phyloP scores from a whole-genome alignment of 2,113 vertebrate genomes.

The Crotophaga sulcirostris region DNA sequence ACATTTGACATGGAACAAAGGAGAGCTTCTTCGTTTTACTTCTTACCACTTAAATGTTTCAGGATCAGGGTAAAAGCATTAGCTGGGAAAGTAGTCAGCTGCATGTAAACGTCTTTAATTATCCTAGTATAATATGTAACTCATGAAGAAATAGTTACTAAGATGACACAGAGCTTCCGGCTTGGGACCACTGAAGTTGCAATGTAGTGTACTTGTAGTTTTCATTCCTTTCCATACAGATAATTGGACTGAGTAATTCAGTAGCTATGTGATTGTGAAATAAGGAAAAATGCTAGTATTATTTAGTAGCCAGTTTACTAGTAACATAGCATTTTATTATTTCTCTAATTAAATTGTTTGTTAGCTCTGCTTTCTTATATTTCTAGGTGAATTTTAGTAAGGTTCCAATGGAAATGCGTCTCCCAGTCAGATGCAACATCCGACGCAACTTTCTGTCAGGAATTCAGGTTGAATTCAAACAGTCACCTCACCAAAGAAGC shows the following conservation, averaged over 20 bases:
- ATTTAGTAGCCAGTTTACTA: background rate
- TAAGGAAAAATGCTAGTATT: background rate
- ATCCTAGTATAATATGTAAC: background rate
- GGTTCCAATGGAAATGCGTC: slow-evolving; percentile 87
- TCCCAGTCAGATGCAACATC: slow-evolving; percentile 81
- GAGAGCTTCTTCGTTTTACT: background rate
- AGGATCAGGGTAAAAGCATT: background rate
- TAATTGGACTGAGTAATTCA: background rate
- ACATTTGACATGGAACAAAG: background rate
- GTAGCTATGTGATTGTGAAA: background rate
- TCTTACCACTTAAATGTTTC: background rate
- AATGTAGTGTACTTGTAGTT: background rate
- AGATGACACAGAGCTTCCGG: background rate
- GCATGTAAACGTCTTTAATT: background rate
- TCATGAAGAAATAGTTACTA: background rate
- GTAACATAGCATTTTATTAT: background rate
- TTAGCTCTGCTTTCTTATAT: background rate
- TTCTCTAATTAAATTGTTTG: background rate
- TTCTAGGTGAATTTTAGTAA: slow-evolving; percentile 87
- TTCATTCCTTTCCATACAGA: background rate
- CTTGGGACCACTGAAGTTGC: background rate
- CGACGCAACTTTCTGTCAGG: slow-evolving; percentile 92
- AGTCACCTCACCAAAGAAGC: slow-evolving; percentile 91
- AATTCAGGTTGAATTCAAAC: slow-evolving; percentile 92
- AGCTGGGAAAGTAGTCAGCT: background rate